A percentile compares a stretch with the other conserved stretches of the same genome.
phyloP scores from a whole-genome alignment of 2,888 invertebrate species.

The Tetragnatha montana region DNA sequence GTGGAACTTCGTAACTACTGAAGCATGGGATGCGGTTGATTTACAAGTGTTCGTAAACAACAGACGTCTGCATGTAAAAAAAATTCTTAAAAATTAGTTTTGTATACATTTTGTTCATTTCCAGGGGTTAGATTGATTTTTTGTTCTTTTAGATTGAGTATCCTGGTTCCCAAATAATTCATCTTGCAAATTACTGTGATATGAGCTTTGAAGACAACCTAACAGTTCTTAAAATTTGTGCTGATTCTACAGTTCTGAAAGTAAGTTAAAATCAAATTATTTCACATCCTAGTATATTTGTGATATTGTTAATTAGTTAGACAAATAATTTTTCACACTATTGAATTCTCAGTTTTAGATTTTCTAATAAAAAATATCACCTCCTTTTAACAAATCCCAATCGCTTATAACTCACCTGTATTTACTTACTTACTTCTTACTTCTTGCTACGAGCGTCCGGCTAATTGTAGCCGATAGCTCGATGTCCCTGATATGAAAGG shows the following conservation, averaged over 20 bases:
- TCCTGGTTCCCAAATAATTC: constrained; percentile 35
- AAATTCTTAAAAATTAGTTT: not conserved
- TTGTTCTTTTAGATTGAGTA: constrained; percentile 13
- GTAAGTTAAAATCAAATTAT: constrained; percentile 19
- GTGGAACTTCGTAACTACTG: not conserved
- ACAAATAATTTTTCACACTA: too few relatives aligned
- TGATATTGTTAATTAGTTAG: too few relatives aligned
- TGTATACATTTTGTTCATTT: not conserved
- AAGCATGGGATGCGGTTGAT: constrained; percentile 9
- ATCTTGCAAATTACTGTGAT: constrained; percentile 16
- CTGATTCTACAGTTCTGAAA: not conserved
- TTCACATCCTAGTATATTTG: not conserved
- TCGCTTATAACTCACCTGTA: too few relatives aligned
- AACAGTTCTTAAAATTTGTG: not conserved
- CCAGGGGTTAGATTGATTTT: not conserved
- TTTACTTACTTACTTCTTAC: too few relatives aligned
- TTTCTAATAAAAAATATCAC: too few relatives aligned
- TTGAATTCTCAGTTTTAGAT: too few relatives aligned
- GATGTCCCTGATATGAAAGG: too few relatives aligned
- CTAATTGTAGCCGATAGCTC: too few relatives aligned
- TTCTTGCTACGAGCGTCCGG: too few relatives aligned
- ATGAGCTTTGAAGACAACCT: not conserved
- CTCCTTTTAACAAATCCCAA: too few relatives aligned
- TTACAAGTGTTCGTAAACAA: constrained; percentile 18
- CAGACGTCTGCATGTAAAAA: constrained; percentile 14